These are phyloP conservation scores for Myotis vivesi DNA, from an alignment of 2,797 vertebrate genomes.

Conservation along the genomic window DNA sequence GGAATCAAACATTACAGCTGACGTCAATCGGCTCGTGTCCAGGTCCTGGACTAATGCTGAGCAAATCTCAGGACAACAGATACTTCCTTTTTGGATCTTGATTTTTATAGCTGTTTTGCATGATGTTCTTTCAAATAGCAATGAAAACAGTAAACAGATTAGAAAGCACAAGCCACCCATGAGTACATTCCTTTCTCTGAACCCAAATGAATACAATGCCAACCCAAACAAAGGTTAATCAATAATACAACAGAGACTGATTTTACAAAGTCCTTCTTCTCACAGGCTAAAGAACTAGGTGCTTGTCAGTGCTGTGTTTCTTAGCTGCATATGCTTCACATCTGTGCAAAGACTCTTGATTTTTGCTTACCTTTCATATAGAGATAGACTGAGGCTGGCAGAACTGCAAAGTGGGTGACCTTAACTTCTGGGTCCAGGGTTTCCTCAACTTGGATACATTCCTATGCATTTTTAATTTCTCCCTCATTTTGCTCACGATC, in stretches of 20 bases:
- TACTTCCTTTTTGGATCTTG: slow-evolving; percentile 26
- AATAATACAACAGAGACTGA: slow-evolving; percentile 55
- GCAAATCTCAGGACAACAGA: slow-evolving; percentile 62
- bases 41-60: slow-evolving; percentile 41
- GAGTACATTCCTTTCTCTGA: slow-evolving; percentile 46
- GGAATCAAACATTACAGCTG: slow-evolving; percentile 71
- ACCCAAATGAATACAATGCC: neutral
- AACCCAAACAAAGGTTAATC: slow-evolving; percentile 64
- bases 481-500: neutral
- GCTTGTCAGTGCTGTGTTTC: neutral
- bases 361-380: slow-evolving; percentile 84
- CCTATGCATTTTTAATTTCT: neutral
- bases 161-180: slow-evolving; percentile 55
- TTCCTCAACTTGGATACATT: neutral
- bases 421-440: neutral
- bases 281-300: neutral
- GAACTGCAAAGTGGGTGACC: neutral
- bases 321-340: slow-evolving; percentile 79
- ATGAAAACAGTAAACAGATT: slow-evolving; percentile 63
- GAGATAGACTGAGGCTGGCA: neutral
- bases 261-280: neutral
- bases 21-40: slow-evolving; percentile 67
- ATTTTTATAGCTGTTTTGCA: slow-evolving; percentile 68
- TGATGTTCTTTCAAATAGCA: slow-evolving; percentile 62
- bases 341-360: slow-evolving; percentile 88